Base-by-base conservation (phyloP, 2,888 invertebrate species). In the Rhagonycha fulva region DNA sequence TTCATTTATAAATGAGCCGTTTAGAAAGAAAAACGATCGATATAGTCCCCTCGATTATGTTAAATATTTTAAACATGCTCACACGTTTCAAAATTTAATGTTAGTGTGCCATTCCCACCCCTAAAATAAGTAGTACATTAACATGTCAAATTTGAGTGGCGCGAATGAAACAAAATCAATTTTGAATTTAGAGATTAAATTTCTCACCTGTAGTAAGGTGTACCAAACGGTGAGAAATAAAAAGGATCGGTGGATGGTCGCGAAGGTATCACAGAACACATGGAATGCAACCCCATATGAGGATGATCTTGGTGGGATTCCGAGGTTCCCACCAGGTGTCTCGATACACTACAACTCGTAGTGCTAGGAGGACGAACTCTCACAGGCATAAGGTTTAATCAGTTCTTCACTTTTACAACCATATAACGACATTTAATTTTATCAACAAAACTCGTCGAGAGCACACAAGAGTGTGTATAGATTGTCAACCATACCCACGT, bases 401-500 rank as follows among this genome's bases (percentile, higher is more conserved):
- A 70, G 60, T 32, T 62, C 76, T 74, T 74, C 66, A 76, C 73
- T 28, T 12, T 23, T 68, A 30, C 71, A 71, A 67, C 30, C 67
- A 63, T 62, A 23, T 14, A 80, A 79, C 77, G 79, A 79, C 79
- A 80, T 80, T 76, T 78, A 77, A 70, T 26, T 76, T 68, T n/a
- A 72, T 19, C 70, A 71, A 76, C 71, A 47, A 2, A 28, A 26
- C 28, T 26, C 47, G 32, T 67, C 26, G 47, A 71, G 72, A 66
- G 75, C 74, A 74, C 68, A 77, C 72, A 63, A 62, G 88, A 66
- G 63, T 66, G 89, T 87, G 88, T 89, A 88, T 89, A 89, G 88
- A 89, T 88, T 90, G 89, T 89, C 89, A 90, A 90, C 90, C 90
- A 90, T 89, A 89, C 90, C 91, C 90, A 91, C 90, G 89, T 89